phyloP scores from a whole-genome alignment of 2,113 vertebrate species.

The Pteruthius melanotis region DNA sequence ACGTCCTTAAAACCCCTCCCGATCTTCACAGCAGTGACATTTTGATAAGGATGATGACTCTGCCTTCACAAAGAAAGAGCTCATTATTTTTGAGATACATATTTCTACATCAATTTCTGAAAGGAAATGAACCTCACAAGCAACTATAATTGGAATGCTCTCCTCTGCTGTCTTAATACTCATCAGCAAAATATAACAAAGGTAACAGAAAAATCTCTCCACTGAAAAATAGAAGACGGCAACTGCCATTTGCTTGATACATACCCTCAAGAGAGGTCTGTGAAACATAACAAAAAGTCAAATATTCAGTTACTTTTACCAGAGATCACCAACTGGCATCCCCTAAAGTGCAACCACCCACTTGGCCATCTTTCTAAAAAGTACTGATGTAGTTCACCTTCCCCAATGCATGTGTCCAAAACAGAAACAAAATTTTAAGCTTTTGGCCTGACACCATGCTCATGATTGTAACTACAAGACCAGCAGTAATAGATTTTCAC shows the following conservation, averaged over 20 bases:
- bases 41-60: slow-evolving; percentile 13
- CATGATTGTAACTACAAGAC: neutral
- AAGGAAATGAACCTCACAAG: slow-evolving; percentile 27
- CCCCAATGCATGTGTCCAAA: neutral
- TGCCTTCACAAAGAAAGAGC: neutral
- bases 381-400: neutral
- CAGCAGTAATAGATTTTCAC: neutral
- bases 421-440: neutral
- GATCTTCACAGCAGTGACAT: neutral
- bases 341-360: neutral
- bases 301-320: neutral
- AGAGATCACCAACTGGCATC: neutral
- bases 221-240: neutral
- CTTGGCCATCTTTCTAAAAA: neutral
- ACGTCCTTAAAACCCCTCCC: neutral
- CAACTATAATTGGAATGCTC: slow-evolving; percentile 3
- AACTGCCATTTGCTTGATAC: neutral
- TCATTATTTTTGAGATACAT: slow-evolving; percentile 40
- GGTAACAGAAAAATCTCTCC: neutral
- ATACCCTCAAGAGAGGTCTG: neutral
- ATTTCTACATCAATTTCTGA: slow-evolving; percentile 24
- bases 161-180: neutral
- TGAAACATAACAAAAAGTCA: neutral
- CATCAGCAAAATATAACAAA: neutral
- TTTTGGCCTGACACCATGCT: neutral